Base-by-base conservation (phyloP, 2,113 vertebrate genomes). In the Cyprinodon tularosa region DNA sequence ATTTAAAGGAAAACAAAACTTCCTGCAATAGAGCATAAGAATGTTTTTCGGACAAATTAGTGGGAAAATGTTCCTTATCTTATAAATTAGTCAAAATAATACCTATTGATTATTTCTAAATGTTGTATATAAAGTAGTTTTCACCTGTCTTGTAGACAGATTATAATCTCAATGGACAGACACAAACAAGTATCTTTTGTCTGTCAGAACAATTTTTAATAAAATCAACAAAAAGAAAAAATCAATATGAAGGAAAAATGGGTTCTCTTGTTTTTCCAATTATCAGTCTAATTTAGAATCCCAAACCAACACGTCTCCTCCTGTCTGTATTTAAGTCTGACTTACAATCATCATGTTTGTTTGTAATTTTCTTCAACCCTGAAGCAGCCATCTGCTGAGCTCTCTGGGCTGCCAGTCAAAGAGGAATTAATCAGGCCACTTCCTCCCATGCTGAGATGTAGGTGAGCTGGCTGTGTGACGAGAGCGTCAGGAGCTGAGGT, bases 361-460 rank as follows among this genome's bases (percentile, higher is more conserved):
- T 20, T 81, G 62, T 75, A 72, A 75, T 66, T 74, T 63, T 62
- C 40, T 65, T 69, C 75, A 59, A 84, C 77, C 74, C 76, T 42
- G 84, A 85, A 80, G 66, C 53, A 59, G 72, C 92, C 89, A 89
- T 92, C 91, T 93, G 92, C 71, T 66, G 48, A 72, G 61, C 38
- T 36, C 65, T 14, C 50, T 12, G 48, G 70, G 50, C 80, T 40
- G 69, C 61, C 76, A 62, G 85, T 78, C 76, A 83, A 66, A 36
- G 1, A 80, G 81, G 73, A 80, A 73, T 76, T 90, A 93, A 90
- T 86, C 71, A 83, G 82, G 79, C 79, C 74, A 87, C 80, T 93
- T 89, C 88, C 63, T 86, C 82, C 22, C 68, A 47, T 68, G 80
- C 81, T 71, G 71, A 87, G 82, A 89, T 82, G 48, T 68, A 86